Percentiles rank a stretch among this genome's conserved stretches.
These are phyloP conservation scores for Tetheella fluctuosa DNA, from an alignment of 2,888 invertebrate genomes.

Conservation along the genomic window DNA sequence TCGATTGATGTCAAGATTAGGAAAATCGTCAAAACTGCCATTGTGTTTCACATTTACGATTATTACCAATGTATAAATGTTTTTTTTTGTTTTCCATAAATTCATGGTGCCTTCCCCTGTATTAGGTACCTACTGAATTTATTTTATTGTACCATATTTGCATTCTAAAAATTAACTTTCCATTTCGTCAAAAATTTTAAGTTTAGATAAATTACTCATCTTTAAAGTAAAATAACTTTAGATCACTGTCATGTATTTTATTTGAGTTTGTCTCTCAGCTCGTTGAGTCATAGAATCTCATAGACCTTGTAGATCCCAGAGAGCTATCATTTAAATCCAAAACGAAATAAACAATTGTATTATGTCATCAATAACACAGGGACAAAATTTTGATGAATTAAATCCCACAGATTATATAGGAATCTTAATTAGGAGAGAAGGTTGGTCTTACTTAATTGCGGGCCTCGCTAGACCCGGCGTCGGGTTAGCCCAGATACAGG, in stretches of 20 bases:
- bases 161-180: background rate
- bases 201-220: background rate
- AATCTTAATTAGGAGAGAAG: slow-evolving; percentile 64
- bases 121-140: background rate
- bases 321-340: too few species aligned
- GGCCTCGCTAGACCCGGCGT: slow-evolving; percentile 55
- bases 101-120: background rate
- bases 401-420: slow-evolving; percentile 17
- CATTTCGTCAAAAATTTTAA: background rate
- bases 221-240: too few species aligned
- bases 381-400: slow-evolving; percentile 1
- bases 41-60: slow-evolving; percentile 55
- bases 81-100: slow-evolving; percentile 13
- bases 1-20: slow-evolving; percentile 67
- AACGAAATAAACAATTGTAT: too few species aligned
- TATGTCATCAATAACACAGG: too few species aligned
- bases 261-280: too few species aligned
- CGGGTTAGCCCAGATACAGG: slow-evolving; percentile 83
- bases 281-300: too few species aligned
- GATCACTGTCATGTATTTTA: too few species aligned
- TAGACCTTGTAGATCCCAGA: too few species aligned
- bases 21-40: slow-evolving; percentile 49
- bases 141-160: background rate
- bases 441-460: slow-evolving; percentile 80
- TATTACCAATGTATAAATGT: slow-evolving; percentile 42